These are phyloP conservation scores for Zhuqinia jingwanae DNA, from an alignment of 2,888 invertebrate genomes.

Conservation along the genomic window DNA sequence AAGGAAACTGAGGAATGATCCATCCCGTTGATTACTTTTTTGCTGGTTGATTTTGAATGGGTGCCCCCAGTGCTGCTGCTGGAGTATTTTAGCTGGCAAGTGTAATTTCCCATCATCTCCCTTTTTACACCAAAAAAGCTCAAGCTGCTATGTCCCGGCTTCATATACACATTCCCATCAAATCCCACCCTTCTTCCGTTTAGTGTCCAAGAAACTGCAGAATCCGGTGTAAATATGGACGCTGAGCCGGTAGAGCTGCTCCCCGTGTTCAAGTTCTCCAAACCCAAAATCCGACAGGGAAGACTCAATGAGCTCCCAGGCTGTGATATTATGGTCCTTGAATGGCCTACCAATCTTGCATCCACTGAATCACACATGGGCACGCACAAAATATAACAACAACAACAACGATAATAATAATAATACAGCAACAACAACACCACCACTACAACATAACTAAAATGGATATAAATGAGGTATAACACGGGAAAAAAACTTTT, in stretches of 20 bases:
- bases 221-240: slow-evolving; percentile 51
- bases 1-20: slow-evolving; percentile 66
- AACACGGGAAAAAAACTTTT: slow-evolving; percentile 56
- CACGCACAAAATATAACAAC: slow-evolving; percentile 29
- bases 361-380: slow-evolving; percentile 67
- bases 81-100: slow-evolving; percentile 75
- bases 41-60: slow-evolving; percentile 71
- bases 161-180: slow-evolving; percentile 75
- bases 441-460: slow-evolving; percentile 45
- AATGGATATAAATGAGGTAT: slow-evolving; percentile 68
- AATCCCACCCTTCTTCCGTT: slow-evolving; percentile 75
- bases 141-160: slow-evolving; percentile 75
- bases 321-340: slow-evolving; percentile 71
- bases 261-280: slow-evolving; percentile 50
- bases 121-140: slow-evolving; percentile 74
- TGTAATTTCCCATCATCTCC: slow-evolving; percentile 78
- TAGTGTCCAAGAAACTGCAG: slow-evolving; percentile 72
- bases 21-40: slow-evolving; percentile 76
- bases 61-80: slow-evolving; percentile 56
- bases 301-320: slow-evolving; percentile 76
- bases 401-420: slow-evolving; percentile 1
- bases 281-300: slow-evolving; percentile 76
- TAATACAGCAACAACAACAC: neutral
- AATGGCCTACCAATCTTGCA: slow-evolving; percentile 78
- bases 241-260: slow-evolving; percentile 46